Evolutionary conservation across 1,140 invertebrate genomes (phyloP).

Genomic region (Bombus haemorrhoidalis): DNA sequence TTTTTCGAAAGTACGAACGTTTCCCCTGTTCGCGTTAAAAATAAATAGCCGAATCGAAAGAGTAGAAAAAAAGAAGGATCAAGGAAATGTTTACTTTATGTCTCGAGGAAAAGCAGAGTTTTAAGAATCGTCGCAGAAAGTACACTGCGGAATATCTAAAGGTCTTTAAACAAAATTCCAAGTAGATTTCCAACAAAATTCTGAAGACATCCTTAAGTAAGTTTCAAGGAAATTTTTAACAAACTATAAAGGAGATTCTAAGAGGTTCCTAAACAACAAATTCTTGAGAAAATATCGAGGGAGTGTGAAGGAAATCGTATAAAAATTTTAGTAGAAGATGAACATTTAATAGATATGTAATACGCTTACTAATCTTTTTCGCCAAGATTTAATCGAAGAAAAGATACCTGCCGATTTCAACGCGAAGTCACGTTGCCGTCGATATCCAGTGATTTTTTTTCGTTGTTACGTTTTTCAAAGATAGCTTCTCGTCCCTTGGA

Average conservation of each 20-base stretch:
- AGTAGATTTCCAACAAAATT: too few species aligned
- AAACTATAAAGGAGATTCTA: too few species aligned
- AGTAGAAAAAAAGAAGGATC: neutral
- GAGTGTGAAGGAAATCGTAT: neutral
- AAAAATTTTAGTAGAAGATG: too few species aligned
- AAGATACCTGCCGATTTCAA: neutral
- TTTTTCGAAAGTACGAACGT: neutral
- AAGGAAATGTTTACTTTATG: neutral
- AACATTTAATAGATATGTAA: neutral
- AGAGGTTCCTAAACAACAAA: neutral
- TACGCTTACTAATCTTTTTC: neutral
- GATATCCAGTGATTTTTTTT: constrained; percentile 34
- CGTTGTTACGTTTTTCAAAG: constrained; percentile 54
- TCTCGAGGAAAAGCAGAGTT: too few species aligned
- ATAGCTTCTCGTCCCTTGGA: constrained; percentile 46
- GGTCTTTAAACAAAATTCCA: too few species aligned
- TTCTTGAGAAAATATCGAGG: neutral
- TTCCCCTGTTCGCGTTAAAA: neutral
- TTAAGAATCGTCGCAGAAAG: too few species aligned
- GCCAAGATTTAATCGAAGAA: too few species aligned
- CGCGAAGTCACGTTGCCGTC: neutral
- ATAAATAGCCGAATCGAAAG: neutral
- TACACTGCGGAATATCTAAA: too few species aligned
- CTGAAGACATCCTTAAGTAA: too few species aligned
- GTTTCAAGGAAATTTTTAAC: too few species aligned